These are phyloP conservation scores for Himalopsyche japonica DNA, from an alignment of 2,888 invertebrate species.

Conservation along the genomic window DNA sequence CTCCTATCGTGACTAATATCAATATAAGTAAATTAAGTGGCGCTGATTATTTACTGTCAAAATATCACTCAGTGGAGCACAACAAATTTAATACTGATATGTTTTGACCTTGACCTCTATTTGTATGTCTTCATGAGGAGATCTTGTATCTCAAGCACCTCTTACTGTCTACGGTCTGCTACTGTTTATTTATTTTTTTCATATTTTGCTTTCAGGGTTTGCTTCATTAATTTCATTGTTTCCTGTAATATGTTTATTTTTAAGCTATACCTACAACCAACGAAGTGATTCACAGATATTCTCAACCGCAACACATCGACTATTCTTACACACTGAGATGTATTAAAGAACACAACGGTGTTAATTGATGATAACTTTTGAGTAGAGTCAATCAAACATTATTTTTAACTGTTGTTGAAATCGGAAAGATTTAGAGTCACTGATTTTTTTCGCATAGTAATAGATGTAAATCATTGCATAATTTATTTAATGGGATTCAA, in stretches of 20 bases:
- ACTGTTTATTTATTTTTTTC: not conserved
- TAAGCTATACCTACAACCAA: not conserved
- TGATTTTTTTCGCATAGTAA: too few relatives aligned
- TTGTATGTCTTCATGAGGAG: not conserved
- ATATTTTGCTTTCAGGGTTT: conserved; percentile 5
- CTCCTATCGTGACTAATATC: too few relatives aligned
- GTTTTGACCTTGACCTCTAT: not conserved
- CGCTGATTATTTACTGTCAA: not conserved
- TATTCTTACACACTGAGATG: too few relatives aligned
- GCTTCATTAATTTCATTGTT: not conserved
- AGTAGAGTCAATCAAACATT: too few relatives aligned
- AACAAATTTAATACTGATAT: not conserved
- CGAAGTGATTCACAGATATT: not conserved
- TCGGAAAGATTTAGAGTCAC: not conserved
- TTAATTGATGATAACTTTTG: too few relatives aligned
- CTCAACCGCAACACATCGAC: not conserved
- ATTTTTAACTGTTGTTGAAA: not conserved
- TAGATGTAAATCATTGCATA: too few relatives aligned
- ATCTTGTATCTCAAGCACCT: not conserved
- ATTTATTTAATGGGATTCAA: too few relatives aligned
- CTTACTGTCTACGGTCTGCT: not conserved
- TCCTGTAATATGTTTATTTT: not conserved
- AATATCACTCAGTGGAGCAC: not conserved
- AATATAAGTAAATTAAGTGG: not conserved
- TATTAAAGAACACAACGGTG: too few relatives aligned